These are phyloP conservation scores for Iselma pallidipennis DNA, from an alignment of 2,888 invertebrate species.

Conservation along the genomic window DNA sequence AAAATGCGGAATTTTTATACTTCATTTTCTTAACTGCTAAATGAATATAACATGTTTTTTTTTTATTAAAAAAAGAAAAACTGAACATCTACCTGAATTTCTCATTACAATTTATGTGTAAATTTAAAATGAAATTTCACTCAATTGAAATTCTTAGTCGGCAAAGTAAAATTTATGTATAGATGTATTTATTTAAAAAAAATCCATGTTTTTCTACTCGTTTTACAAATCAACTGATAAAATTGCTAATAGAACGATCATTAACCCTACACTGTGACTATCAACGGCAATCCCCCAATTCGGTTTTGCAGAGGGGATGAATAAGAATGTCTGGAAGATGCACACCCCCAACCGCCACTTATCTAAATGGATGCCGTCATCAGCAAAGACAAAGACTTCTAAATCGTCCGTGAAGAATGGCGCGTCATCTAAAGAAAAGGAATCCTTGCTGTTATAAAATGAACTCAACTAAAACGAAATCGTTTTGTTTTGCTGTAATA, in stretches of 20 bases:
- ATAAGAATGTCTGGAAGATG: slow-evolving; percentile 3
- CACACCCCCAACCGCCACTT: slow-evolving; percentile 32
- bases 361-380: slow-evolving; percentile 38
- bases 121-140: not conserved
- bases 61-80: not conserved
- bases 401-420: slow-evolving; percentile 34
- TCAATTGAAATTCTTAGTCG: no score
- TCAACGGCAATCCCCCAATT: no score
- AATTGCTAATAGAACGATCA: no score
- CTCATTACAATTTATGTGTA: not conserved
- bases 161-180: not conserved
- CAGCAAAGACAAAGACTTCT: slow-evolving; percentile 34
- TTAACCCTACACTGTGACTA: no score
- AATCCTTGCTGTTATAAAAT: no score
- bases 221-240: not conserved
- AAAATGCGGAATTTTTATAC: slow-evolving; percentile 21
- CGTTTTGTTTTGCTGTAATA: slow-evolving; percentile 11
- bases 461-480: not conserved
- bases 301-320: not conserved
- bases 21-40: slow-evolving; percentile 20
- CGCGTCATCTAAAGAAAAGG: not conserved
- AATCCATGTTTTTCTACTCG: not conserved
- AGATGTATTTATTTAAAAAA: no score
- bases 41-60: slow-evolving; percentile 9
- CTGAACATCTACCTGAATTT: not conserved